Evolutionary conservation across 2,888 invertebrate genomes (phyloP), one percentile per base, ranked within the genome.

Genomic region (Trypoxylon attenuatum): DNA sequence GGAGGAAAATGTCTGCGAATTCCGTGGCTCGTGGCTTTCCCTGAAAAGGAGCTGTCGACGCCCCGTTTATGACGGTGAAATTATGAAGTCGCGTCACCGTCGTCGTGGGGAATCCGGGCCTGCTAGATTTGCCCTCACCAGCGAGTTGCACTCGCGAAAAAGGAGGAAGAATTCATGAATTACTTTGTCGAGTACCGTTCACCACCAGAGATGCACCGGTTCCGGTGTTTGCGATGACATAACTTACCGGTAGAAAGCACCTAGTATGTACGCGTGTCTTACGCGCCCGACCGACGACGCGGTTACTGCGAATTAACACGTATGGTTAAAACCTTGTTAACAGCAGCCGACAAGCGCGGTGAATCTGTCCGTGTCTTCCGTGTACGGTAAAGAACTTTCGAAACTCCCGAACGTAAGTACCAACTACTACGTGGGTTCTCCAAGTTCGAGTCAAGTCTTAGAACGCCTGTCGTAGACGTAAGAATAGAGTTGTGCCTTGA

Each of bases 1-100:
- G 13, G 1, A 45, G 39, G 57, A 53, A 57, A 68, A 60, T 67
- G 60, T 56, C 60, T 60, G 41, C 41, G 38, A 43, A 64, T 55
- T 60, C 47, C 53, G 13, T 27, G 42, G 21, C 38, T 15, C 22
- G 52, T 10, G 38, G 41, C 43, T 52, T 54, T 23, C 8, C 21
- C 23, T 51, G 57, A 23, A 50, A 63, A 53, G 27, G 39, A 62
- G 52, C 33, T 42, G 47, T 33, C 45, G 33, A 25, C 22, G 29
- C 56, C 46, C 39, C 52, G 46, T 43, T 59, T 59, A 63, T 51
- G 39, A 47, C 45, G 50, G 38, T 19, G 27, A 65, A 70, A 57
- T 58, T 69, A 55, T 55, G 42, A 49, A 43, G 29, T 47, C 38
- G 41, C 27, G 41, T 46, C 45, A n/a, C n/a, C n/a, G n/a, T n/a